These are phyloP conservation scores for Sinonovacula constricta DNA, from an alignment of 1,140 invertebrate species.

Conservation along the genomic window DNA sequence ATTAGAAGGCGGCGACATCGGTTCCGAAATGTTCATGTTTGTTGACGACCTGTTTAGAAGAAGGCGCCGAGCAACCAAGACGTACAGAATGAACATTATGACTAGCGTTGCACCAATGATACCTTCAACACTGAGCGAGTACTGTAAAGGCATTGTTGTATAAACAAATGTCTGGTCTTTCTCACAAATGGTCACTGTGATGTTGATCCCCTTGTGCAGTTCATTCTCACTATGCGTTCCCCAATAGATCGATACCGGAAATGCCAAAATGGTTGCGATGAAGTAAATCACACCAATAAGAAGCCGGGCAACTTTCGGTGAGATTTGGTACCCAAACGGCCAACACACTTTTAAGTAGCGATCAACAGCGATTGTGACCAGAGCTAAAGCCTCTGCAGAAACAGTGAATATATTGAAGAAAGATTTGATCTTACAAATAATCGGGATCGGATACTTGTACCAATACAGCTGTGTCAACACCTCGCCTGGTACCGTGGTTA, in stretches of 20 bases:
- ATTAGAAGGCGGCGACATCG: too few species aligned
- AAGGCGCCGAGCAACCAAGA: slow-evolving; percentile 10
- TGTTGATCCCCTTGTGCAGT: background rate
- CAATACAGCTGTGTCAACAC: slow-evolving; percentile 58
- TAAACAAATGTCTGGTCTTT: slow-evolving; percentile 8
- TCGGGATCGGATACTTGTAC: slow-evolving; percentile 56
- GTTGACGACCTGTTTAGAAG: too few species aligned
- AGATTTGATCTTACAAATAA: too few species aligned
- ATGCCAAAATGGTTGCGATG: background rate
- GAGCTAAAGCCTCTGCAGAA: slow-evolving; percentile 50
- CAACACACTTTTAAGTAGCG: slow-evolving; percentile 58
- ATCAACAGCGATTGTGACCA: slow-evolving; percentile 58
- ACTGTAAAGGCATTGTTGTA: background rate
- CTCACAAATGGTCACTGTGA: slow-evolving; percentile 34
- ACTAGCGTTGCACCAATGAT: background rate
- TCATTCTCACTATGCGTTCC: background rate
- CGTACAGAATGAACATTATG: slow-evolving; percentile 9
- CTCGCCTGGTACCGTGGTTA: slow-evolving; percentile 60
- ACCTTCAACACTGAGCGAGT: background rate
- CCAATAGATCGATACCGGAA: slow-evolving; percentile 16
- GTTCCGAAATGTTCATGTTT: too few species aligned
- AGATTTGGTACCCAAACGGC: slow-evolving; percentile 54
- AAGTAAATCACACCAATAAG: background rate
- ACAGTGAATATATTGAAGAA: slow-evolving; percentile 59
- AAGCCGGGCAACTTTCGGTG: background rate